Percentiles rank a stretch among this genome's conserved stretches.
These are phyloP conservation scores for Chlamydotis undulata DNA, from an alignment of 2,113 vertebrate species.

Conservation along the genomic window DNA sequence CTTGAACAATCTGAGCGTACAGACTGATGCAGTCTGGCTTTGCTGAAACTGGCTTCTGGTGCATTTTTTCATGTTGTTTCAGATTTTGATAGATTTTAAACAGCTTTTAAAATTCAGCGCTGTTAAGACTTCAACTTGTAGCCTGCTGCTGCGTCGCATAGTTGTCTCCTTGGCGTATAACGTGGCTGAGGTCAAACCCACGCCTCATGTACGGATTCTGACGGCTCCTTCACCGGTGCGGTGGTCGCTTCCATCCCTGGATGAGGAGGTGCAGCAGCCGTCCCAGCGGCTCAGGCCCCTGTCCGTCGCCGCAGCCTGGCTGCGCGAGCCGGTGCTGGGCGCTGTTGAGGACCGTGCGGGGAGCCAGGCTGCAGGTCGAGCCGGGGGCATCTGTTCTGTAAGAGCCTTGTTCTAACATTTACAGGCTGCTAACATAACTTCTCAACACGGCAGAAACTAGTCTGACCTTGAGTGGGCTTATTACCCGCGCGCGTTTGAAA, in stretches of 20 bases:
- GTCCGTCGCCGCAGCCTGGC: background rate
- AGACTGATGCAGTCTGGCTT: background rate
- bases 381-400: background rate
- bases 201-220: background rate
- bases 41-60: background rate
- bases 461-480: fast-evolving
- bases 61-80: background rate
- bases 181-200: background rate
- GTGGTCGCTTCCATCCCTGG: background rate
- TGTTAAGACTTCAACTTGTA: background rate
- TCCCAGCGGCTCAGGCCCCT: background rate
- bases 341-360: background rate
- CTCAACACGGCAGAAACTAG: background rate
- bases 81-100: background rate
- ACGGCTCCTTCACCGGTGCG: fast-evolving
- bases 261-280: fast-evolving
- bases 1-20: background rate
- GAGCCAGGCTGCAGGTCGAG: background rate
- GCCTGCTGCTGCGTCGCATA: background rate
- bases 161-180: background rate
- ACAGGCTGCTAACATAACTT: background rate
- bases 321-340: background rate
- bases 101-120: background rate
- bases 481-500: background rate
- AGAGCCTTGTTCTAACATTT: background rate